Evolutionary conservation across 2,888 invertebrate genomes (phyloP).

Genomic region (Pandemis cinnamomeana): DNA sequence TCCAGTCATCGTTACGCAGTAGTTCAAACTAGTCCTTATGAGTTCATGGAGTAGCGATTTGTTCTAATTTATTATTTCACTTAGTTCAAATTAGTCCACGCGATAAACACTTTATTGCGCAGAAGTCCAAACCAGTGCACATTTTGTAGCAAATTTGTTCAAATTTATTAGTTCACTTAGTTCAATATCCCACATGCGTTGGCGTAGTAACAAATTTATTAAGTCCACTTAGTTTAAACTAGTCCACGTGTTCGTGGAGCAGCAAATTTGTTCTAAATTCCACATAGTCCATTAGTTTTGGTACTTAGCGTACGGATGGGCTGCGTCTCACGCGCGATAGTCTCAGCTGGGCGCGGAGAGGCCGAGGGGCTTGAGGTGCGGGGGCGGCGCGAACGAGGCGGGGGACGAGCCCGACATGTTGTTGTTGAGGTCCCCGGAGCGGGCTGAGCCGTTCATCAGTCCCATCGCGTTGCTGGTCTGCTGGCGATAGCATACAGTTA

Average conservation of each 20-base stretch:
- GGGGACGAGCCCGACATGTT: slow-evolving; percentile 86
- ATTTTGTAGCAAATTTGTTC: background rate
- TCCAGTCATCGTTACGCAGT: slow-evolving; percentile 4
- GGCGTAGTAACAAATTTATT: background rate
- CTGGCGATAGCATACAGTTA: slow-evolving; percentile 44
- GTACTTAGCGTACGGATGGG: slow-evolving; percentile 79
- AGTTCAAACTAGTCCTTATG: slow-evolving; percentile 6
- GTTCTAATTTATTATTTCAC: background rate
- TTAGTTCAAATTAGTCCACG: background rate
- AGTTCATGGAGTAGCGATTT: background rate
- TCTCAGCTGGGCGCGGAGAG: slow-evolving; percentile 88
- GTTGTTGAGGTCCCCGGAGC: slow-evolving; percentile 87
- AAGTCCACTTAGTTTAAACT: background rate
- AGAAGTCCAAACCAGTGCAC: background rate
- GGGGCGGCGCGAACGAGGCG: slow-evolving; percentile 75
- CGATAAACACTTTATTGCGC: background rate
- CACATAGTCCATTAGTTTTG: slow-evolving; percentile 59
- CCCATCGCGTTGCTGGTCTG: slow-evolving; percentile 79
- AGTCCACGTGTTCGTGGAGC: background rate
- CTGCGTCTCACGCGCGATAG: slow-evolving; percentile 77
- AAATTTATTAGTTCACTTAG: background rate
- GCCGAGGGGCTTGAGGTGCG: slow-evolving; percentile 85
- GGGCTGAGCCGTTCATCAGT: slow-evolving; percentile 83
- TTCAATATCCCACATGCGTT: background rate
- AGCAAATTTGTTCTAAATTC: background rate